Conservation (phyloP, 2,888 invertebrate genomes). For the Herminia tarsipennalis region DNA sequence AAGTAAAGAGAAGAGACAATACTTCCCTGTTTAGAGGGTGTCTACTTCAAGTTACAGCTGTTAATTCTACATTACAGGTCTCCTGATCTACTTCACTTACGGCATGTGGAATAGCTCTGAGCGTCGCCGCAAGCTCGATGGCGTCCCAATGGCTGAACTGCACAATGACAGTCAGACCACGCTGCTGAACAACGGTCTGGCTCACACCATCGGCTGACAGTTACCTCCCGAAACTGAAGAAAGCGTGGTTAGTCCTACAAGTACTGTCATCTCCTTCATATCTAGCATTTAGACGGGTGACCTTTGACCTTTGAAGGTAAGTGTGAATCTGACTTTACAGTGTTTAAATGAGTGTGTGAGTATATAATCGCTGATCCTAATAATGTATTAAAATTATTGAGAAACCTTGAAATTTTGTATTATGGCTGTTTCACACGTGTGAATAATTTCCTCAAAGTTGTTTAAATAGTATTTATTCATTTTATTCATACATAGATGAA, state of each 20-base stretch:
- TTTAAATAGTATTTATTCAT: no score
- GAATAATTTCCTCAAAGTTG: no score
- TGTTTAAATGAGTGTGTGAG: no score
- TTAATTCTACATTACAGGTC: constrained; percentile 76
- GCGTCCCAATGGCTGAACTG: constrained; percentile 60
- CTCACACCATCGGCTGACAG: constrained; percentile 72
- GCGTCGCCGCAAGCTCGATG: constrained; percentile 62
- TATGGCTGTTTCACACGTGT: no score
- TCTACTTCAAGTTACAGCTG: no score
- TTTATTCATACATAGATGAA: no score
- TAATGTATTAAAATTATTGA: no score
- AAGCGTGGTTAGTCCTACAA: constrained; percentile 55
- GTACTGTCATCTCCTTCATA: constrained; percentile 69
- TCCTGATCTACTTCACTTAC: constrained; percentile 90
- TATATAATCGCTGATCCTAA: no score
- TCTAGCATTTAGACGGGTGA: constrained; percentile 63
- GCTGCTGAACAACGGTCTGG: constrained; percentile 57
- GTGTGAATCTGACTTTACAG: background rate
- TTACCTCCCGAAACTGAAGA: constrained; percentile 14
- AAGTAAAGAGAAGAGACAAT: no score
- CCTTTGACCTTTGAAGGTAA: background rate
- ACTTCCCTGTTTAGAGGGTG: no score
- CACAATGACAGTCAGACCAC: constrained; percentile 74
- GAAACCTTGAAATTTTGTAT: no score
- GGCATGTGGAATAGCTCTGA: constrained; percentile 89